These are phyloP conservation scores for Helostoma temminkii DNA, from an alignment of 2,797 vertebrate genomes.

Conservation along the genomic window DNA sequence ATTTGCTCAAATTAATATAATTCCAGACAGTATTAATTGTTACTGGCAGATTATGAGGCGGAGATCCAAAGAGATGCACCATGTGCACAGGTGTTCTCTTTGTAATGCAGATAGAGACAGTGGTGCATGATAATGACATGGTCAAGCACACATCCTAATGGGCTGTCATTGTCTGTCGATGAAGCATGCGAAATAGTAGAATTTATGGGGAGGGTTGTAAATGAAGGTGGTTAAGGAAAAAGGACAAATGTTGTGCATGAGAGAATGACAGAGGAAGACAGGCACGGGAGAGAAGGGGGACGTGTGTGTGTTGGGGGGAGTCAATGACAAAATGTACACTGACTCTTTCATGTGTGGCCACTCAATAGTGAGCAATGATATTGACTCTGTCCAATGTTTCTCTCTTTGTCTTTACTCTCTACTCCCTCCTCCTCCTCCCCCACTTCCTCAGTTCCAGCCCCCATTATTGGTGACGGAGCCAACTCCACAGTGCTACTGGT, in stretches of 20 bases:
- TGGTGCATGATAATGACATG: constrained; percentile 64
- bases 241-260: constrained; percentile 35
- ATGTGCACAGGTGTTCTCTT: constrained; percentile 67
- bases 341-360: constrained; percentile 27
- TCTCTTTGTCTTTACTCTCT: neutral
- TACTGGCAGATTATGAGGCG: constrained; percentile 2
- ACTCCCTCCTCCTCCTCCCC: neutral
- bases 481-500: constrained; percentile 95
- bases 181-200: constrained; percentile 39
- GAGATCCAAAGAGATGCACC: constrained; percentile 8
- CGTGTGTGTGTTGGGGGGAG: neutral
- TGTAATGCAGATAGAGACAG: constrained; percentile 71
- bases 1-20: neutral
- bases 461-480: constrained; percentile 95
- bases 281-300: constrained; percentile 16
- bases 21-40: constrained; percentile 2
- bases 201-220: constrained; percentile 53
- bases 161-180: constrained; percentile 58
- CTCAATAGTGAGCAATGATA: constrained; percentile 27
- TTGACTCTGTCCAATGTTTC: constrained; percentile 45
- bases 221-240: constrained; percentile 25
- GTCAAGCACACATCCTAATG: constrained; percentile 69
- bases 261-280: constrained; percentile 4
- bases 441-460: constrained; percentile 90
- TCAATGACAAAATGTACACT: constrained; percentile 28